These are phyloP conservation scores for Microtus ochrogaster DNA, from an alignment of 2,113 vertebrate species.

Conservation along the genomic window DNA sequence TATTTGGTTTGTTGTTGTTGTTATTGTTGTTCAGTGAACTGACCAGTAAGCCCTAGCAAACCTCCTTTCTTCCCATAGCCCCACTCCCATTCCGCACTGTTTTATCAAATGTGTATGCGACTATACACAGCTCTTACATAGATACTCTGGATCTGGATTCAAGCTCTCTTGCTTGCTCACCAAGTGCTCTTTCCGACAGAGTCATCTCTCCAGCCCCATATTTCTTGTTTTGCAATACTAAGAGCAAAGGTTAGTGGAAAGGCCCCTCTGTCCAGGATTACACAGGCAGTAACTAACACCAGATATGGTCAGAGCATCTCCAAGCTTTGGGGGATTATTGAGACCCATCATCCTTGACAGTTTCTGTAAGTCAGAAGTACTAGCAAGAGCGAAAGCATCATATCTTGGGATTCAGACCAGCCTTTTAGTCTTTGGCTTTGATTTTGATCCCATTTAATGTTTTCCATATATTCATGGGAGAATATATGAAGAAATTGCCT, in stretches of 20 bases:
- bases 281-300: background rate
- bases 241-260: background rate
- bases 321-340: background rate
- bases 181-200: background rate
- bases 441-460: background rate
- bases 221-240: conserved; percentile 30
- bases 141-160: background rate
- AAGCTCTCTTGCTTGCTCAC: background rate
- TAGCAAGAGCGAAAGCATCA: background rate
- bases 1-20: background rate
- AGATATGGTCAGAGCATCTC: background rate
- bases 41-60: background rate
- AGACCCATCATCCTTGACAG: background rate
- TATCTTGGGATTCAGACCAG: background rate
- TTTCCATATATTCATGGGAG: conserved; percentile 2
- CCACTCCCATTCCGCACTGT: background rate
- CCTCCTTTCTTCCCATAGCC: too few species aligned
- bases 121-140: background rate
- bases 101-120: too few species aligned
- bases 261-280: background rate
- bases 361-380: background rate
- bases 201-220: background rate
- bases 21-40: background rate
- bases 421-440: background rate
- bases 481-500: background rate